A percentile compares a stretch with the other conserved stretches of the same genome.
Conservation (phyloP, 2,797 vertebrate species). For the Acanthopagrus latus region DNA sequence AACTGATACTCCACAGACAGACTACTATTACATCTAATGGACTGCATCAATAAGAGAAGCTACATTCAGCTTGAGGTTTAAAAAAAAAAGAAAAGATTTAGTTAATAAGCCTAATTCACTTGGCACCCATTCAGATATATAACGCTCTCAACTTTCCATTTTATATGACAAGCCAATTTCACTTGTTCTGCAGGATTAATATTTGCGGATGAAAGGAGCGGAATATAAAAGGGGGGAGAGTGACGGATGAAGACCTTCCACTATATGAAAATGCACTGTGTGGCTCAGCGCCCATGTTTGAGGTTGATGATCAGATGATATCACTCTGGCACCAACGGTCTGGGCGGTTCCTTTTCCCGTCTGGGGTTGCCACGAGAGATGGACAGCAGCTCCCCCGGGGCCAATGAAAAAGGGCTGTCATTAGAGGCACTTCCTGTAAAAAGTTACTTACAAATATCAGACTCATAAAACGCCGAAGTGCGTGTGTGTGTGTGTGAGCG, state of each 20-base stretch:
- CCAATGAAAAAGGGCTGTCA: constrained; percentile 71
- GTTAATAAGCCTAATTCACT: constrained; percentile 70
- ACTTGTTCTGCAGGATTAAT: constrained; percentile 79
- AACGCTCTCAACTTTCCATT: constrained; percentile 57
- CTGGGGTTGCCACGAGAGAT: constrained; percentile 75
- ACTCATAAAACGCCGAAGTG: constrained; percentile 56
- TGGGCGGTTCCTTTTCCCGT: constrained; percentile 76
- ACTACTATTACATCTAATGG: constrained; percentile 75
- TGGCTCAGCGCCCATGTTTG: constrained; percentile 72
- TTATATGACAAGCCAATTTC: constrained; percentile 77
- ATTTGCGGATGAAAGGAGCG: constrained; percentile 53
- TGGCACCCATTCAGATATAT: constrained; percentile 52
- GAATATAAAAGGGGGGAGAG: constrained; percentile 61
- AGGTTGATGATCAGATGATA: constrained; percentile 79
- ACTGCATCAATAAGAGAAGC: constrained; percentile 67
- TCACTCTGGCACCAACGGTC: constrained; percentile 74
- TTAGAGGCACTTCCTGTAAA: constrained; percentile 77
- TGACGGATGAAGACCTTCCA: constrained; percentile 68
- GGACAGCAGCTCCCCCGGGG: constrained; percentile 69
- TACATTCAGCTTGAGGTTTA: constrained; percentile 47
- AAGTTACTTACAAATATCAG: constrained; percentile 78
- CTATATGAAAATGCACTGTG: constrained; percentile 81
- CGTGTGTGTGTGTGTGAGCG: constrained; percentile 20
- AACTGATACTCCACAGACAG: constrained; percentile 74
- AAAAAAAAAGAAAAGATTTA: constrained; percentile 35